These are phyloP conservation scores for Troilus luridus DNA, from an alignment of 2,888 invertebrate genomes.

Conservation along the genomic window DNA sequence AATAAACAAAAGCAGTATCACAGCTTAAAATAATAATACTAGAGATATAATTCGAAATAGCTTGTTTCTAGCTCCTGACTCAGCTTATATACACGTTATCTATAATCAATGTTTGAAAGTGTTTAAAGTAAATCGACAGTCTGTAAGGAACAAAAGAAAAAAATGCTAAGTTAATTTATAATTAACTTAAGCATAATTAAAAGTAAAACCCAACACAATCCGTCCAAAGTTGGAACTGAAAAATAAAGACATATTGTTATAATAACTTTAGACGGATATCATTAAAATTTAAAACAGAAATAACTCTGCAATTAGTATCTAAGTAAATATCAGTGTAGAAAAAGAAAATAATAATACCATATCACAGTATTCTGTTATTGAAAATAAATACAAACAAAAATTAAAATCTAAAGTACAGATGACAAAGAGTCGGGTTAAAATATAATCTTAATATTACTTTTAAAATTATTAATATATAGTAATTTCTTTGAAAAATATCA, in stretches of 20 bases:
- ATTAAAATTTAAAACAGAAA: conserved; percentile 21
- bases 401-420: conserved; percentile 15
- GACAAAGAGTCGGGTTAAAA: conserved; percentile 25
- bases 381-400: conserved; percentile 49
- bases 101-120: background rate
- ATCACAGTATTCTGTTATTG: conserved; percentile 53
- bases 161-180: conserved; percentile 5
- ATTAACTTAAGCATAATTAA: conserved; percentile 8
- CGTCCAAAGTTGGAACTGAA: conserved; percentile 39
- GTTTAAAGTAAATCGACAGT: conserved; percentile 15
- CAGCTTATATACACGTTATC: background rate
- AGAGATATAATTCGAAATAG: conserved; percentile 33
- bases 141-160: conserved; percentile 46
- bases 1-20: conserved; percentile 54
- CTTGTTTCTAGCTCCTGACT: conserved; percentile 22
- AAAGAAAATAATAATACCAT: conserved; percentile 37
- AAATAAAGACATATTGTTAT: background rate
- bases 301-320: background rate
- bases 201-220: conserved; percentile 42
- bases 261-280: conserved; percentile 21
- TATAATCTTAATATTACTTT: conserved; percentile 41
- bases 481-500: conserved; percentile 51
- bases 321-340: background rate
- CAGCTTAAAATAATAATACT: conserved; percentile 54
- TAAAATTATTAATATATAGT: conserved; percentile 45